phyloP scores from a whole-genome alignment of 1,140 invertebrate genomes.

The Brachionus plicatilis region DNA sequence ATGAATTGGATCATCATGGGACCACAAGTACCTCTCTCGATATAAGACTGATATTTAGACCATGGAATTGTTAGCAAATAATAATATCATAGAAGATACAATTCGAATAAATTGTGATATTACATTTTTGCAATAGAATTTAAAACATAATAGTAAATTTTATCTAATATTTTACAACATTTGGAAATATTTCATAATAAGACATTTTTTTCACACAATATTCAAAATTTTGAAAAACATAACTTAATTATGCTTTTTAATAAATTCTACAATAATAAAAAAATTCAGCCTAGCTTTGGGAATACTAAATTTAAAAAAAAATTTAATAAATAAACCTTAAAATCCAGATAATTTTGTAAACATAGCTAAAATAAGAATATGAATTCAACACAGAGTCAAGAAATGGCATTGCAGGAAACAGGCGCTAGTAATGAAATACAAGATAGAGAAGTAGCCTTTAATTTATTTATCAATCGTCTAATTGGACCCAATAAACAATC shows the following conservation, averaged over 20 bases:
- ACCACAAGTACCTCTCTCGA: too few species aligned
- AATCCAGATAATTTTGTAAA: neutral
- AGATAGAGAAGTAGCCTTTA: neutral
- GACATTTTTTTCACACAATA: neutral
- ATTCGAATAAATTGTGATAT: neutral
- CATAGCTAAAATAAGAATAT: neutral
- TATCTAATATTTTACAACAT: too few species aligned
- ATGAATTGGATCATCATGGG: too few species aligned
- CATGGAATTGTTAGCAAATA: too few species aligned
- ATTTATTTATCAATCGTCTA: slow-evolving; percentile 13
- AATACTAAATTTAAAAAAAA: neutral
- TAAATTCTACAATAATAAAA: too few species aligned
- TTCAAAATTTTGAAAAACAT: neutral
- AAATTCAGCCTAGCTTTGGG: neutral
- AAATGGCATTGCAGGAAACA: neutral
- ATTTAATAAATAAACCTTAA: neutral
- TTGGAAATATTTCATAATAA: neutral
- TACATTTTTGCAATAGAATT: neutral
- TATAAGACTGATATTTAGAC: too few species aligned
- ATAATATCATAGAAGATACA: neutral
- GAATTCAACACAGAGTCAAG: neutral
- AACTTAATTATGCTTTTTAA: neutral
- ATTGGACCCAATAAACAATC: slow-evolving; percentile 36
- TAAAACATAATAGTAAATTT: neutral
- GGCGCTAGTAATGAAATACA: neutral